These are phyloP conservation scores for Aramus guarauna DNA, from an alignment of 2,113 vertebrate genomes.

Conservation along the genomic window DNA sequence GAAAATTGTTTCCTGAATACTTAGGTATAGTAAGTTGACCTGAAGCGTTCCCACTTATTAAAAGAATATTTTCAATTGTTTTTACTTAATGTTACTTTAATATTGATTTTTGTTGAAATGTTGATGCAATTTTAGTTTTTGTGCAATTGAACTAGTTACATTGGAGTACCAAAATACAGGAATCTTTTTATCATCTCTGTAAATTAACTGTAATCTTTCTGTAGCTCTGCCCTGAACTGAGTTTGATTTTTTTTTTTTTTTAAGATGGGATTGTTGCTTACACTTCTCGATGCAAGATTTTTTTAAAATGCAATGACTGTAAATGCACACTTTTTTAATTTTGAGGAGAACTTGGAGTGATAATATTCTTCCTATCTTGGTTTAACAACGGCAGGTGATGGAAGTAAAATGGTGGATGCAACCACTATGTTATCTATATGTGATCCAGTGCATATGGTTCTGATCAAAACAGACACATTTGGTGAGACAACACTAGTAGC, in stretches of 20 bases:
- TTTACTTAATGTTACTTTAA: background rate
- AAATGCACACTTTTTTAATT: background rate
- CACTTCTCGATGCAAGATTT: fast-evolving
- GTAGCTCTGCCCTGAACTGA: background rate
- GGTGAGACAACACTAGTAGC: conserved; percentile 89
- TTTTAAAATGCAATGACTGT: background rate
- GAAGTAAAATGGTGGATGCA: conserved; percentile 89
- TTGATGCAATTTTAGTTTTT: background rate
- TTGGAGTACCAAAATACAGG: background rate
- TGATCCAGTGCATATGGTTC: conserved; percentile 92
- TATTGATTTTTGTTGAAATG: background rate
- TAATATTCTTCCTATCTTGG: background rate
- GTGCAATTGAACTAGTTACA: background rate
- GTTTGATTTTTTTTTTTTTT: background rate
- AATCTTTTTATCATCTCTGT: background rate
- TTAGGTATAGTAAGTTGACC: background rate
- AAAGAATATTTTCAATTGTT: background rate
- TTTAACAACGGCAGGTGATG: conserved; percentile 79
- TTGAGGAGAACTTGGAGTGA: background rate
- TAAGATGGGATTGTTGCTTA: background rate
- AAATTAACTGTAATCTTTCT: background rate
- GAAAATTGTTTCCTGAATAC: background rate
- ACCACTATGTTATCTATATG: conserved; percentile 92
- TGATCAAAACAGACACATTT: conserved; percentile 89
- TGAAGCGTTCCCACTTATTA: background rate